Evolutionary conservation across 2,888 invertebrate genomes (phyloP).

Genomic region (Scaptomyza caliginosa): DNA sequence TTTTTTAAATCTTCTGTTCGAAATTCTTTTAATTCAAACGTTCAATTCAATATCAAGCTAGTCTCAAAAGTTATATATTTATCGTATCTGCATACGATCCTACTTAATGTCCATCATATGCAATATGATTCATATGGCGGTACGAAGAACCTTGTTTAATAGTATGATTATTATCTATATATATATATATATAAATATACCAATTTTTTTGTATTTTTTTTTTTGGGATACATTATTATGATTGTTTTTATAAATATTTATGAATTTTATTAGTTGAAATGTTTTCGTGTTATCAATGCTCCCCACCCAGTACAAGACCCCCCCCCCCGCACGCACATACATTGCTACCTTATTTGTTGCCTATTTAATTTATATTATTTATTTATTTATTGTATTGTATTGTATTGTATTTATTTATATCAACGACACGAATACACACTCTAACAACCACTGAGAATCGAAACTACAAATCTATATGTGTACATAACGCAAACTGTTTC

Average conservation of each 20-base stretch:
- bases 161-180: constrained; percentile 13
- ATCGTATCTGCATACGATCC: constrained; percentile 23
- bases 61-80: constrained; percentile 52
- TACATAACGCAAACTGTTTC: constrained; percentile 54
- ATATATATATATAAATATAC: constrained; percentile 6
- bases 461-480: constrained; percentile 53
- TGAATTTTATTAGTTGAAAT: constrained; percentile 38
- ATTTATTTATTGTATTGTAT: constrained; percentile 68
- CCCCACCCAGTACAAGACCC: neutral
- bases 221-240: constrained; percentile 21
- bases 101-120: constrained; percentile 32
- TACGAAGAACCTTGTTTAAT: constrained; percentile 39
- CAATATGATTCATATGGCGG: constrained; percentile 8
- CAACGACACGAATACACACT: constrained; percentile 6
- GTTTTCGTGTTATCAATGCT: constrained; percentile 12
- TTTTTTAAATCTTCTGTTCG: constrained; percentile 18
- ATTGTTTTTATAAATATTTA: constrained; percentile 19
- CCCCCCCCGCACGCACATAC: constrained; percentile 13
- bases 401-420: constrained; percentile 53
- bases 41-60: constrained; percentile 42
- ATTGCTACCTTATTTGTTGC: constrained; percentile 59
- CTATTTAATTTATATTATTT: constrained; percentile 72
- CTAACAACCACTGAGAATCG: constrained; percentile 20
- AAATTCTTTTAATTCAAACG: constrained; percentile 11
- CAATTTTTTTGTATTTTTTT: neutral